Evolutionary conservation across 2,888 invertebrate species (phyloP).

Genomic region (Villa cingulata): DNA sequence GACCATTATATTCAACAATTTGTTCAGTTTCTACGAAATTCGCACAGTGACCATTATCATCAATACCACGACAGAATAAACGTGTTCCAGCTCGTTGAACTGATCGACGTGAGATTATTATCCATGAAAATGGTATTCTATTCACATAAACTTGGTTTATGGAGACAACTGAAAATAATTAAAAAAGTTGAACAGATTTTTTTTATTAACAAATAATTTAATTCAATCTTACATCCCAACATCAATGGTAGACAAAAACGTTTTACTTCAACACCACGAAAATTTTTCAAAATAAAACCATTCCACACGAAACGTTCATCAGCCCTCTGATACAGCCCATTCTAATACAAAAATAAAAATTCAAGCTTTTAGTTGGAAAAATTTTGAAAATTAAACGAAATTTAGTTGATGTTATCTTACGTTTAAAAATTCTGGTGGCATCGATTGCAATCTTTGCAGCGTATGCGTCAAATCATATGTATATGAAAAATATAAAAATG

Average conservation of each 20-base stretch:
- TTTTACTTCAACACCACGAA: constrained; percentile 59
- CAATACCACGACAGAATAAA: constrained; percentile 77
- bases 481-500: constrained; percentile 86
- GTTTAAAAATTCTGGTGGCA: constrained; percentile 67
- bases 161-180: constrained; percentile 46
- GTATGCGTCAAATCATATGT: constrained; percentile 88
- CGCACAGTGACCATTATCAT: constrained; percentile 79
- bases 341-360: constrained; percentile 31
- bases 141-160: constrained; percentile 69
- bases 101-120: constrained; percentile 77
- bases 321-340: constrained; percentile 62
- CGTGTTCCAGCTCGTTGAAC: constrained; percentile 81
- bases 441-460: constrained; percentile 73
- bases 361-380: background rate
- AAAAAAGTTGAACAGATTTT: too few species aligned
- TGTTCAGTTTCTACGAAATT: constrained; percentile 99
- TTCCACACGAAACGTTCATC: constrained; percentile 94
- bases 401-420: constrained; percentile 27
- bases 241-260: constrained; percentile 79
- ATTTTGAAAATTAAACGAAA: background rate
- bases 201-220: too few species aligned
- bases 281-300: constrained; percentile 58
- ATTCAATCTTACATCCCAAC: constrained; percentile 60
- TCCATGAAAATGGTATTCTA: constrained; percentile 70
- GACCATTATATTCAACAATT: constrained; percentile 68